phyloP scores from a whole-genome alignment of 2,113 vertebrate genomes.

The Aythya baeri region DNA sequence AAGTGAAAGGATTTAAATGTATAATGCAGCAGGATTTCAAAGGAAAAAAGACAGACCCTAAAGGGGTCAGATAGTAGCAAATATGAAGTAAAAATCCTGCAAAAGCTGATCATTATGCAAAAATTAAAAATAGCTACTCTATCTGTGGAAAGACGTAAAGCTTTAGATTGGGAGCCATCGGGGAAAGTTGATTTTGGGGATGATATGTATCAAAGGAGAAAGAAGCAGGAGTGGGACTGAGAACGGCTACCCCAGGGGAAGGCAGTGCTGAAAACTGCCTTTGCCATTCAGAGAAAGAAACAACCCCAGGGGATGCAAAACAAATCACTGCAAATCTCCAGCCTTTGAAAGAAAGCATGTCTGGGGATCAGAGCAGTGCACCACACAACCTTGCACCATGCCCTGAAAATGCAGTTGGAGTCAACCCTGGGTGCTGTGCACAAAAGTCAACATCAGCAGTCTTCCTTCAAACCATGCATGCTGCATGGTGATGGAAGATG shows the following conservation, averaged over 20 bases:
- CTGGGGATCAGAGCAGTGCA: not conserved
- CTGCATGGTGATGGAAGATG: accelerated
- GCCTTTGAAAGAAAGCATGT: not conserved
- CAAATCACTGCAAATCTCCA: not conserved
- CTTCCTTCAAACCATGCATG: not conserved
- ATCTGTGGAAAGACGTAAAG: not conserved
- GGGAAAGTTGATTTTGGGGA: not conserved
- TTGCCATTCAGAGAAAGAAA: not conserved
- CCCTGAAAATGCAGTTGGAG: not conserved
- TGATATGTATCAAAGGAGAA: not conserved
- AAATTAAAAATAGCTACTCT: not conserved
- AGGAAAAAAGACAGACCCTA: not conserved
- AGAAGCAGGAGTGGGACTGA: not conserved
- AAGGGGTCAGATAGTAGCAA: not conserved
- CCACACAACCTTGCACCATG: not conserved
- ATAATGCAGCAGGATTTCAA: not conserved
- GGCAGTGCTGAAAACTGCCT: not conserved
- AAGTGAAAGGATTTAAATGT: not conserved
- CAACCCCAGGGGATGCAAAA: not conserved
- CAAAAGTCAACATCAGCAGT: not conserved
- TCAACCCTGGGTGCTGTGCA: not conserved
- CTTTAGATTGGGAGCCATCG: not conserved
- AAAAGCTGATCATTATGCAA: not conserved
- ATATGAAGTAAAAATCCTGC: not conserved
- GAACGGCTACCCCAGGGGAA: not conserved